Conservation (phyloP, 1,140 invertebrate species). For the Procambarus clarkii region DNA sequence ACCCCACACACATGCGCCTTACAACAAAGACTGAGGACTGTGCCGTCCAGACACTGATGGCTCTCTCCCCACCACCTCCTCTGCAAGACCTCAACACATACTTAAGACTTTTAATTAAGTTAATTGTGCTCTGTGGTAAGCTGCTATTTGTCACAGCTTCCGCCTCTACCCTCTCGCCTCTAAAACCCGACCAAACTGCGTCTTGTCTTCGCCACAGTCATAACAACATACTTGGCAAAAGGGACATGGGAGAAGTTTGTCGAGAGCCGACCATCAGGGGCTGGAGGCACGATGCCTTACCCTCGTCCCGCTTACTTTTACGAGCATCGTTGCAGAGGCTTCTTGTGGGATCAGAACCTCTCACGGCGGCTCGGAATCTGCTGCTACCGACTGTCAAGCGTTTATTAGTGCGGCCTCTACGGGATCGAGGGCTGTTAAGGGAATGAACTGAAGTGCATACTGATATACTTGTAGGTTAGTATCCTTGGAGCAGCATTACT, state of each 20-base stretch:
- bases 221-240: not conserved
- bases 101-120: constrained; percentile 8
- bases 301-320: not conserved
- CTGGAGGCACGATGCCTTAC: not conserved
- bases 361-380: not conserved
- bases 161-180: not conserved
- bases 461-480: no score
- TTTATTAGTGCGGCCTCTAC: not conserved
- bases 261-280: constrained; percentile 1
- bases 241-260: not conserved
- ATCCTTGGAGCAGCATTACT: no score
- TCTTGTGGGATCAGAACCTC: not conserved
- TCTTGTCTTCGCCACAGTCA: not conserved
- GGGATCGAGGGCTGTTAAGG: no score
- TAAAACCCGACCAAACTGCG: not conserved
- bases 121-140: constrained; percentile 1
- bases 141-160: not conserved
- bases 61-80: not conserved
- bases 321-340: not conserved
- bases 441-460: no score
- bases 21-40: no score
- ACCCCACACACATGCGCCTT: not conserved
- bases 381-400: not conserved
- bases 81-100: not conserved
- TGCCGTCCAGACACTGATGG: no score